Evolutionary conservation across 2,113 vertebrate genomes (phyloP).

Genomic region (Sialia sialis): DNA sequence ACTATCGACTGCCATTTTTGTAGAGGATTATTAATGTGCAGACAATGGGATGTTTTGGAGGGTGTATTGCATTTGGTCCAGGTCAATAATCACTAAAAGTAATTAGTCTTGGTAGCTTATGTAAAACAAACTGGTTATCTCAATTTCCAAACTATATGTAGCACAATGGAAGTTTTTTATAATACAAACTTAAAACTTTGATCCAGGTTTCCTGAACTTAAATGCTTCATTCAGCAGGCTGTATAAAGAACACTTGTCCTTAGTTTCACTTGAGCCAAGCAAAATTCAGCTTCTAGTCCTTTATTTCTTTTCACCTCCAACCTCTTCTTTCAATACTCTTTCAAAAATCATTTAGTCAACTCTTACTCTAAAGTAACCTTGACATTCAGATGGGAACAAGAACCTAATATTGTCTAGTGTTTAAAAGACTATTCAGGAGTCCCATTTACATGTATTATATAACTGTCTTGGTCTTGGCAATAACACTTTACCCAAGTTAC

Average conservation of each 20-base stretch:
- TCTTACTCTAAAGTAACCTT: neutral
- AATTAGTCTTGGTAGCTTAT: neutral
- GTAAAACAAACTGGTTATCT: neutral
- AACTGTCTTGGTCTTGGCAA: neutral
- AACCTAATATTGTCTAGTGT: neutral
- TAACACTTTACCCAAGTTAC: neutral
- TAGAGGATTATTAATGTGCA: neutral
- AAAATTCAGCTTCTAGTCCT: neutral
- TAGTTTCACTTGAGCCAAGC: neutral
- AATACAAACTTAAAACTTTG: neutral
- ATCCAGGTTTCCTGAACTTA: neutral
- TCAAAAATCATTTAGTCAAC: neutral
- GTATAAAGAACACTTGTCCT: neutral
- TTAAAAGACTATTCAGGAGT: neutral
- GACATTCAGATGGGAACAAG: neutral
- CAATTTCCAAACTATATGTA: neutral
- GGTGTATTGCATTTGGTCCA: neutral
- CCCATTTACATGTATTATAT: neutral
- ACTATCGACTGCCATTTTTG: neutral
- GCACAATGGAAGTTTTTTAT: neutral
- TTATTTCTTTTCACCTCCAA: neutral
- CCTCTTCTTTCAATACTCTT: neutral
- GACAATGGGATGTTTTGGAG: neutral
- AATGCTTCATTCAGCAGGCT: neutral
- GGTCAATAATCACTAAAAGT: neutral